A percentile compares a stretch with the other conserved stretches of the same genome.
phyloP scores from a whole-genome alignment of 2,888 invertebrate genomes.

The Dinocampus coccinellae region DNA sequence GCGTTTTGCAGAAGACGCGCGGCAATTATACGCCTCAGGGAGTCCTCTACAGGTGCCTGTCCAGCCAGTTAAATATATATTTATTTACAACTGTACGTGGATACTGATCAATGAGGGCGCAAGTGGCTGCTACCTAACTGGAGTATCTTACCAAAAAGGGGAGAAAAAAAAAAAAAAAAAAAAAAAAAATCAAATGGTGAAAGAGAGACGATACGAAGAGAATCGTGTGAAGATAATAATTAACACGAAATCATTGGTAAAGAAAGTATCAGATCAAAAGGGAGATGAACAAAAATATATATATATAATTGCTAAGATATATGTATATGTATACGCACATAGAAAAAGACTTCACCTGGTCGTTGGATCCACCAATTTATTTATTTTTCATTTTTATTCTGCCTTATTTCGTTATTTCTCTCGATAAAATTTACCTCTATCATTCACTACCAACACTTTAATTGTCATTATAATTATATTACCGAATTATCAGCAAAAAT shows the following conservation, averaged over 20 bases:
- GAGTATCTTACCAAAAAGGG: slow-evolving; percentile 27
- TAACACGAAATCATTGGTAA: slow-evolving; percentile 1
- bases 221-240: slow-evolving; percentile 21
- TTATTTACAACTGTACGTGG: not conserved
- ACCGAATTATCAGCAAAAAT: no score
- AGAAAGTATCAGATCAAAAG: not conserved
- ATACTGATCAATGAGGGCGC: not conserved
- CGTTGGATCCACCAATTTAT: slow-evolving; percentile 11
- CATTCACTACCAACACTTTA: not conserved
- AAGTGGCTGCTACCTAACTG: slow-evolving; percentile 32
- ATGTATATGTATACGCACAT: no score
- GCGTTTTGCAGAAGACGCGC: not conserved
- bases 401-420: not conserved
- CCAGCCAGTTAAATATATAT: no score
- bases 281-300: not conserved
- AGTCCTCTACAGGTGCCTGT: slow-evolving; percentile 24
- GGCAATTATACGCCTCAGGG: slow-evolving; percentile 32
- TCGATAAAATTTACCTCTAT: not conserved
- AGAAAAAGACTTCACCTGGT: slow-evolving; percentile 11
- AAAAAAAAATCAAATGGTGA: not conserved
- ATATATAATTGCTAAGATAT: no score
- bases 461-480: not conserved
- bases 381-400: not conserved
- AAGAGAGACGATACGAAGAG: not conserved
- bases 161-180: not conserved